Conservation (phyloP, 2,113 vertebrate species). For the Delphinapterus leucas region DNA sequence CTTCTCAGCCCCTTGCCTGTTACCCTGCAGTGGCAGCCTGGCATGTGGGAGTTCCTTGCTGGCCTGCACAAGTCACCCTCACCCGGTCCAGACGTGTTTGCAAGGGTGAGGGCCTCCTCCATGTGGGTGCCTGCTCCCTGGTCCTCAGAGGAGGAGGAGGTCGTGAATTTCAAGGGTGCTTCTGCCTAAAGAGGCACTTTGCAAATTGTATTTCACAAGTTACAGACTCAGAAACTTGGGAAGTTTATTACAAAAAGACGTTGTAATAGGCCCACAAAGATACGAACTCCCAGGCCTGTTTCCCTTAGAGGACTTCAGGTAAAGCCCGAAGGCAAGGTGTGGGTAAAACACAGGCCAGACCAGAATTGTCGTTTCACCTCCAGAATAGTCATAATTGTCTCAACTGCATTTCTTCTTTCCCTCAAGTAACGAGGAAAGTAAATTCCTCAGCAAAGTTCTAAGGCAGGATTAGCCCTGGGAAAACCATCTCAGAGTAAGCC, state of each 20-base stretch:
- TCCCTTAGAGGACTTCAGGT: constrained; percentile 25
- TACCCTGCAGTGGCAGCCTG: background rate
- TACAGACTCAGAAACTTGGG: constrained; percentile 48
- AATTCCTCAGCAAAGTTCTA: constrained; percentile 23
- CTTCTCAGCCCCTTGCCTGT: constrained; percentile 20
- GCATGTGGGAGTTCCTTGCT: background rate
- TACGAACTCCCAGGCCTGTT: background rate
- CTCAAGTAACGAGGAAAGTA: constrained; percentile 2
- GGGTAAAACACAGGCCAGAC: background rate
- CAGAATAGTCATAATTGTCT: constrained; percentile 50
- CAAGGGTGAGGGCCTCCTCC: background rate
- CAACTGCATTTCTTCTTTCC: constrained; percentile 9
- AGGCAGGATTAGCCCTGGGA: constrained; percentile 7
- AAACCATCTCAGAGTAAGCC: constrained; percentile 6
- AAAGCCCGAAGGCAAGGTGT: constrained; percentile 23
- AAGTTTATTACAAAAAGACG: constrained; percentile 43
- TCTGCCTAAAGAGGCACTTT: background rate
- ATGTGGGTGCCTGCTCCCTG: background rate
- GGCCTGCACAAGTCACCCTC: background rate
- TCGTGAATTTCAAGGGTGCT: background rate
- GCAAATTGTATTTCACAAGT: constrained; percentile 42
- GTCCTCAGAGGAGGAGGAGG: background rate
- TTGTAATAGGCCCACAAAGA: constrained; percentile 26
- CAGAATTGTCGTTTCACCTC: constrained; percentile 24
- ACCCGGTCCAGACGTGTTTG: background rate